These are phyloP conservation scores for Sminthurinus aureus DNA, from an alignment of 2,888 invertebrate species.

Conservation along the genomic window DNA sequence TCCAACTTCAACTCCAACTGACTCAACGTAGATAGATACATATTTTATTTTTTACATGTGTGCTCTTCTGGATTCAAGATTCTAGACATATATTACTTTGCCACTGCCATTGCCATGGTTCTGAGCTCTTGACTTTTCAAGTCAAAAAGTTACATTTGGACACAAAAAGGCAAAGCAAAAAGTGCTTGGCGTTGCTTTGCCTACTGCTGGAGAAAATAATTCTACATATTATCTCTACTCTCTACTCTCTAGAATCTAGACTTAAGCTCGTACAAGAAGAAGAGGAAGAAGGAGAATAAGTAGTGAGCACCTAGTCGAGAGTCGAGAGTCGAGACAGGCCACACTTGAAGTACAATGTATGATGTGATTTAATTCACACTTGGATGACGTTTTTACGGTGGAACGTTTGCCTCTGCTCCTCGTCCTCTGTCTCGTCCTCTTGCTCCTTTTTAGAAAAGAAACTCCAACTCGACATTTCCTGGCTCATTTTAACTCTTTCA, in stretches of 20 bases:
- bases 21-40: neutral
- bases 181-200: too few species aligned
- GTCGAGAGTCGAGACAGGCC: constrained; percentile 38
- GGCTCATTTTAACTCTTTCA: constrained; percentile 39
- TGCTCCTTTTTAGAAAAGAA: constrained; percentile 3
- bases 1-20: neutral
- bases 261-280: neutral
- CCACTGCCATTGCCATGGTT: neutral
- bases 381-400: constrained; percentile 49
- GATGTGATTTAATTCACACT: constrained; percentile 51
- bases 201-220: neutral
- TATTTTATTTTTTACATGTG: neutral
- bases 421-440: neutral
- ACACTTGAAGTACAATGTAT: constrained; percentile 44
- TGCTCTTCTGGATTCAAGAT: too few species aligned
- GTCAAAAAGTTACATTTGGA: neutral
- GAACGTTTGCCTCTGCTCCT: constrained; percentile 34
- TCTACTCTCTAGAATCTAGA: neutral
- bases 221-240: neutral
- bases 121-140: neutral
- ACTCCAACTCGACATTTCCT: constrained; percentile 38
- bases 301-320: constrained; percentile 34
- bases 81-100: too few species aligned
- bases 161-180: neutral
- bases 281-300: constrained; percentile 30